Conservation (phyloP, 2,113 vertebrate species). For the Saiga tatarica region DNA sequence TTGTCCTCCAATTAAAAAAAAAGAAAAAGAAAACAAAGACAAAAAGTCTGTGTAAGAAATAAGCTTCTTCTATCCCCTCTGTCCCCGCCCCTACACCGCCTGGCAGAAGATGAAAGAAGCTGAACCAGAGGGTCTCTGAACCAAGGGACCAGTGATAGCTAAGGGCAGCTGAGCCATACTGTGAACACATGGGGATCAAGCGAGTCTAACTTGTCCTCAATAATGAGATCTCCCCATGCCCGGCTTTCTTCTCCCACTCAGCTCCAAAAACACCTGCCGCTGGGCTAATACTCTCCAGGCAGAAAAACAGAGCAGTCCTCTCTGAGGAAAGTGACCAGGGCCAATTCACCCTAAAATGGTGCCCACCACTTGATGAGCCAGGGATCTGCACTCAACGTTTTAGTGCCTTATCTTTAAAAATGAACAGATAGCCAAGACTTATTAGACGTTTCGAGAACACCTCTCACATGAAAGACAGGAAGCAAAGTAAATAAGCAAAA, state of each 20-base stretch:
- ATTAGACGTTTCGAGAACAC: background rate
- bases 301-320: background rate
- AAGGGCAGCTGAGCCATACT: background rate
- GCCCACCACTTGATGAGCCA: background rate
- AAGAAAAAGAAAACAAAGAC: background rate
- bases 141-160: background rate
- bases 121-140: background rate
- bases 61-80: background rate
- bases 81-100: background rate
- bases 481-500: constrained; percentile 40
- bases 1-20: background rate
- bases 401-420: background rate
- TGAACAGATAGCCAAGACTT: background rate
- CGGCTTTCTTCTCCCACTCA: background rate
- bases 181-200: background rate
- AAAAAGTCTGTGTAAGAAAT: background rate
- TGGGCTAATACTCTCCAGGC: background rate
- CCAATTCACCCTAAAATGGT: background rate
- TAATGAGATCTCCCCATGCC: background rate
- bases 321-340: background rate
- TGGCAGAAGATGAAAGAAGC: background rate
- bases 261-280: background rate
- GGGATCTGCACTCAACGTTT: background rate
- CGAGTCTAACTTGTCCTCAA: background rate
- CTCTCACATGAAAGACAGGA: background rate